Evolutionary conservation across 2,888 invertebrate species (phyloP).

Genomic region (Lithophane semibrunnea): DNA sequence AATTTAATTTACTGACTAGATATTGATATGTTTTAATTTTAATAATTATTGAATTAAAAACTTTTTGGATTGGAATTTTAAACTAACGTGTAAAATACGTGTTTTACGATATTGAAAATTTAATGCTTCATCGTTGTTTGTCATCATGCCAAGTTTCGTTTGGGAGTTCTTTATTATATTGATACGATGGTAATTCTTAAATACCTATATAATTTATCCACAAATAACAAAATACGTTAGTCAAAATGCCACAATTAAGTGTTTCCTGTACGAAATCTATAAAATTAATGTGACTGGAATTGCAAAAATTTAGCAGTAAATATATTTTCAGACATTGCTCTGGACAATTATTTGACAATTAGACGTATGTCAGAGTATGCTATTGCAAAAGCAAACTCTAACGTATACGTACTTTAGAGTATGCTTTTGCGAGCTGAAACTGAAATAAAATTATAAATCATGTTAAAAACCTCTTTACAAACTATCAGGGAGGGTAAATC

Average conservation of each 20-base stretch:
- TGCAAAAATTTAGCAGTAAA: slow-evolving; percentile 31
- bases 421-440: neutral
- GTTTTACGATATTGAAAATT: slow-evolving; percentile 53
- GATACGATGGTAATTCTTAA: slow-evolving; percentile 52
- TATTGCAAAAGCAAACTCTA: too few relatives aligned
- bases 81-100: slow-evolving; percentile 13
- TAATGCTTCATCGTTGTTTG: slow-evolving; percentile 54
- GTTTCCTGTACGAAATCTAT: slow-evolving; percentile 45
- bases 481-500: slow-evolving; percentile 38
- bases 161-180: slow-evolving; percentile 42
- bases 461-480: slow-evolving; percentile 11
- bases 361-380: too few relatives aligned
- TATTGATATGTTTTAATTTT: slow-evolving; percentile 4
- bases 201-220: slow-evolving; percentile 28
- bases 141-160: slow-evolving; percentile 60
- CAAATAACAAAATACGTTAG: slow-evolving; percentile 58
- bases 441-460: neutral
- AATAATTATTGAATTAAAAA: slow-evolving; percentile 29
- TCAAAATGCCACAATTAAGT: slow-evolving; percentile 58
- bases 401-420: too few relatives aligned
- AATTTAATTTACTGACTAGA: slow-evolving; percentile 14
- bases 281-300: slow-evolving; percentile 49
- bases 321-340: slow-evolving; percentile 17
- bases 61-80: slow-evolving; percentile 40
- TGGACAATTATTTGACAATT: slow-evolving; percentile 42